These are phyloP conservation scores for Solenodon paradoxus DNA, from an alignment of 2,113 vertebrate species.

Conservation along the genomic window DNA sequence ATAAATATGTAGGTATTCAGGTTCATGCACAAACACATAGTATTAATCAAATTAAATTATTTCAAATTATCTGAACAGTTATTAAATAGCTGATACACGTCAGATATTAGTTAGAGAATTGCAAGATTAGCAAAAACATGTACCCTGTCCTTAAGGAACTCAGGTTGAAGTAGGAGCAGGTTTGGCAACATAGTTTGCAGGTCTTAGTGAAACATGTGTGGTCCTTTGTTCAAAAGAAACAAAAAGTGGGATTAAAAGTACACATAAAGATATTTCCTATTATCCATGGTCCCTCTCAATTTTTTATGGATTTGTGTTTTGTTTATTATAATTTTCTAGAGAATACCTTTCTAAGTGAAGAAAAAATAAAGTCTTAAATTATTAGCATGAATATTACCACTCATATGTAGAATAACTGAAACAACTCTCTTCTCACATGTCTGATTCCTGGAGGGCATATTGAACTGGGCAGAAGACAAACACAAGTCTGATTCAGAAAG, in stretches of 20 bases:
- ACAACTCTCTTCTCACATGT: not conserved
- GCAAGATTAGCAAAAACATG: not conserved
- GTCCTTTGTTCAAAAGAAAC: not conserved
- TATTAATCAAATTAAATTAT: not conserved
- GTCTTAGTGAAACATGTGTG: not conserved
- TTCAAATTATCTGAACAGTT: conserved; percentile 8
- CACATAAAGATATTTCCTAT: not conserved
- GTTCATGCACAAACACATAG: not conserved
- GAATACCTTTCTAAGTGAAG: not conserved
- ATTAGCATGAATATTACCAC: not conserved
- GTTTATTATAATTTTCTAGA: not conserved
- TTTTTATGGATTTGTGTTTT: not conserved
- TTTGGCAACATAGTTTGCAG: not conserved
- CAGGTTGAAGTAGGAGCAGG: not conserved
- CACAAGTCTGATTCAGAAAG: not conserved
- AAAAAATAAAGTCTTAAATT: conserved; percentile 2
- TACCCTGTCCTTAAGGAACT: not conserved
- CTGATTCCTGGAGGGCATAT: not conserved
- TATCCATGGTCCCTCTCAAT: not conserved
- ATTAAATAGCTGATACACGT: not conserved
- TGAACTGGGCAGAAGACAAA: not conserved
- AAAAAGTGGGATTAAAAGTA: not conserved
- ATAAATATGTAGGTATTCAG: not conserved
- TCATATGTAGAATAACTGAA: not conserved
- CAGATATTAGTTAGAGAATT: not conserved